Base-by-base conservation (phyloP, 2,113 vertebrate species). In the Manacus vitellinus region DNA sequence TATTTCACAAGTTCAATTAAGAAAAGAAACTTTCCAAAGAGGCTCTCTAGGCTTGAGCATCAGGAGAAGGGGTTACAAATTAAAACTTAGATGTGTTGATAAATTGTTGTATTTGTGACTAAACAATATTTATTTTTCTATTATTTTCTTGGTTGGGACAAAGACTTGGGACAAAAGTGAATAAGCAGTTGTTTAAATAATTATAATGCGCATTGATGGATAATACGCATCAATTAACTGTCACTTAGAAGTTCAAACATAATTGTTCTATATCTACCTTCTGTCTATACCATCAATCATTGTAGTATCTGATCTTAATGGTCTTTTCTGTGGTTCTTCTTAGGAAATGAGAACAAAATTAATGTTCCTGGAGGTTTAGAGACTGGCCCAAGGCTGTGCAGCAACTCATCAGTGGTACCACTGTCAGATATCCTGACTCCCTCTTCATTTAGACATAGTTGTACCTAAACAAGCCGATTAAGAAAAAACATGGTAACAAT, bases 341-440 rank as follows among this genome's bases (percentile, higher is more conserved):
- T 56, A 88, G 28, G 44, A 94, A 95, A 88, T 87, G 30, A 88
- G 90, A 85, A 72, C 44, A 80, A 95, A 93, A 92, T 78, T 88
- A 88, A 61, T 91, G 22, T 72, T 63, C 16, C 2, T 81, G 20
- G 13, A 76, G 21, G 17, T 85, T 88, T 85, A 65, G 65, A 85
- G 56, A 49, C 14, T 76, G 44, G n/a, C 46, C 28, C 6, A 31
- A 85, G 66, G 81, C 56, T 55, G 75, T 30, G 18, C 37, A 87
- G 35, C 10, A 67, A 31, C 9, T 80, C 24, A 68, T 2, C 7
- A 83, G 24, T 19, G 62, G 18, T 20, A 75, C 9, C 59, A 17
- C 7, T 25, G 10, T 14, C 21, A 82, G 33, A 18, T 78, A 59
- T 49, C 84, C 76, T 3, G 1, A 63, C 23, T 74, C 3, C 4